phyloP scores from a whole-genome alignment of 2,113 vertebrate species.

The Dascyllus trimaculatus region DNA sequence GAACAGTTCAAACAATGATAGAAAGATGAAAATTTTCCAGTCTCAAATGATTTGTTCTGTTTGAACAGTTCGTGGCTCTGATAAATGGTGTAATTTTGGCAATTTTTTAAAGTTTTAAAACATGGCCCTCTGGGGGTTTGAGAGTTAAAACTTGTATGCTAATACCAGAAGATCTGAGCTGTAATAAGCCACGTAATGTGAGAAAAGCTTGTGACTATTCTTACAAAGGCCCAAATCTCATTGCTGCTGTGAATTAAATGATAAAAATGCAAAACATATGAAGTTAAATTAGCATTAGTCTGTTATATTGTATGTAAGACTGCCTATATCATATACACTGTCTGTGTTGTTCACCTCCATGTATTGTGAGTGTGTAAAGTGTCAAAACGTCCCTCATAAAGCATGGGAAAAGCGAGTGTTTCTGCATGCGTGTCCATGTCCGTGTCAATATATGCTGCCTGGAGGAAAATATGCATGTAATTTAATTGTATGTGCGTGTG shows the following conservation, averaged over 20 bases:
- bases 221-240: neutral
- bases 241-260: neutral
- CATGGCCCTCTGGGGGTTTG: no score
- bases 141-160: no score
- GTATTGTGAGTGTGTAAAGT: constrained; percentile 7
- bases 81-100: no score
- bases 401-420: constrained; percentile 7
- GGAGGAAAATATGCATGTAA: constrained; percentile 62
- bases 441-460: constrained; percentile 52
- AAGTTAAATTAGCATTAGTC: neutral
- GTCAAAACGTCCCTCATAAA: constrained; percentile 7
- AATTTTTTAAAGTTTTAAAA: no score
- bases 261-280: no score
- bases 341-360: neutral
- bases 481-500: constrained; percentile 49
- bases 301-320: neutral
- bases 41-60: no score
- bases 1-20: no score
- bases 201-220: neutral
- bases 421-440: constrained; percentile 50
- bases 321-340: neutral
- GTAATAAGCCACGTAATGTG: neutral
- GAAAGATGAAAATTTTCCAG: no score
- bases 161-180: neutral
- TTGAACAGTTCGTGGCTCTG: no score